Conservation (phyloP, 2,113 vertebrate species). For the Zosterops borbonicus region DNA sequence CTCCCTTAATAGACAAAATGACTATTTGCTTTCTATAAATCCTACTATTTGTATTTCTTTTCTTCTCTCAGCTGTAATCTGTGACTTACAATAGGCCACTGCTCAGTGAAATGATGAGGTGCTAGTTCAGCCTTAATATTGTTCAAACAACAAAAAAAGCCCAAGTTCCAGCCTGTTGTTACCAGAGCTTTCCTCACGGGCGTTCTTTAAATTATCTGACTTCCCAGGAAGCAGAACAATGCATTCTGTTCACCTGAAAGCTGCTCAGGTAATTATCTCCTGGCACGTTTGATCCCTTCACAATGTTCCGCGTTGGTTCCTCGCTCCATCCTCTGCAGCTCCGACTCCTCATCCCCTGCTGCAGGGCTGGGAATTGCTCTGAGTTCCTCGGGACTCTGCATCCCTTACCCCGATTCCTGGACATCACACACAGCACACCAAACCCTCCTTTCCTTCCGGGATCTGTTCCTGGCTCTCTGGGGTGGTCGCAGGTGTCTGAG, state of each 20-base stretch:
- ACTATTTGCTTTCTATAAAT: constrained; percentile 34
- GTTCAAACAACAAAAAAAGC: neutral
- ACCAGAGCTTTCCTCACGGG: neutral
- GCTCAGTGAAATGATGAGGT: constrained; percentile 1
- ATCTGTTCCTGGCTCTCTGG: neutral
- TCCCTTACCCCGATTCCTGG: neutral
- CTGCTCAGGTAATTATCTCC: constrained; percentile 20
- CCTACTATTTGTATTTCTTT: constrained; percentile 12
- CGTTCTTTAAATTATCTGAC: neutral
- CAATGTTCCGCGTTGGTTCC: neutral
- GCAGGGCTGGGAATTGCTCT: neutral
- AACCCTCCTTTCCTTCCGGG: neutral
- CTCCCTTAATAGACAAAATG: constrained; percentile 34
- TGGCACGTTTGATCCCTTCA: neutral
- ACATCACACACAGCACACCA: neutral
- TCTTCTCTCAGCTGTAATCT: neutral
- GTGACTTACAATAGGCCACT: constrained; percentile 14
- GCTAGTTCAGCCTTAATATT: constrained; percentile 7
- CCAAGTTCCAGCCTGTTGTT: neutral
- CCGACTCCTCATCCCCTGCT: neutral
- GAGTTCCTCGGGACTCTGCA: neutral
- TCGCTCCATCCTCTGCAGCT: neutral
- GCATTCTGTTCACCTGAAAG: neutral
- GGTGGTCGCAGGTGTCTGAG: neutral
- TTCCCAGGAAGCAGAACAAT: neutral